These are phyloP conservation scores for Thunnus maccoyii DNA, from an alignment of 2,113 vertebrate genomes.

Conservation along the genomic window DNA sequence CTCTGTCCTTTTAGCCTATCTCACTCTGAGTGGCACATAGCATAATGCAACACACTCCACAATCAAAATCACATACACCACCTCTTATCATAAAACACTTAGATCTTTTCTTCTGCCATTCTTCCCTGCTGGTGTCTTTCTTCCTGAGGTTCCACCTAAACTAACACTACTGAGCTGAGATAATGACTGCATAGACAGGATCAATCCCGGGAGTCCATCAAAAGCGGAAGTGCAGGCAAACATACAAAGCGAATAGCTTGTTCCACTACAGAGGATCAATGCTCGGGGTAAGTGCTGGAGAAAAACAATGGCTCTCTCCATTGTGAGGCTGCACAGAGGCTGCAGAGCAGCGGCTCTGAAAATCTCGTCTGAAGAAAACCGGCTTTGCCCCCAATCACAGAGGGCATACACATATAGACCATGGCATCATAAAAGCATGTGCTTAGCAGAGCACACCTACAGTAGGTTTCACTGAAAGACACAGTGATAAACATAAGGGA, in stretches of 20 bases:
- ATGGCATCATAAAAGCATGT: conserved; percentile 27
- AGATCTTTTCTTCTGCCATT: conserved; percentile 41
- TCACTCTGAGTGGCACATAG: not conserved
- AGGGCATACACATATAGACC: conserved; percentile 29
- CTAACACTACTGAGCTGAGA: conserved; percentile 68
- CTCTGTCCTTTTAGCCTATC: not conserved
- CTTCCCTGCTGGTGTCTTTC: conserved; percentile 55
- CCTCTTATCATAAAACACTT: conserved; percentile 39
- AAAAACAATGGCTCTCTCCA: conserved; percentile 57
- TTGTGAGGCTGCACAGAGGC: conserved; percentile 37
- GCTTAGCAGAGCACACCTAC: conserved; percentile 37
- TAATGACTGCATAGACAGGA: conserved; percentile 73
- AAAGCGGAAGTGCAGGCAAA: conserved; percentile 69
- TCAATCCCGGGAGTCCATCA: conserved; percentile 76
- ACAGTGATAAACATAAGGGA: conserved; percentile 56
- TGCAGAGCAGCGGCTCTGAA: conserved; percentile 16
- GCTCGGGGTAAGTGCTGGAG: conserved; percentile 63
- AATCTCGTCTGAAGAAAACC: conserved; percentile 40
- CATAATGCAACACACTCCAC: conserved; percentile 4
- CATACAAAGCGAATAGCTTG: conserved; percentile 70
- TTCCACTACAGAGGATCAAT: conserved; percentile 72
- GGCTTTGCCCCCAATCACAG: conserved; percentile 35
- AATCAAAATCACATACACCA: conserved; percentile 28
- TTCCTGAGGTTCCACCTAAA: conserved; percentile 59
- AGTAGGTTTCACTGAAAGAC: conserved; percentile 22